Conservation (phyloP, 1,140 invertebrate species). For the Drosophila ogumai region DNA sequence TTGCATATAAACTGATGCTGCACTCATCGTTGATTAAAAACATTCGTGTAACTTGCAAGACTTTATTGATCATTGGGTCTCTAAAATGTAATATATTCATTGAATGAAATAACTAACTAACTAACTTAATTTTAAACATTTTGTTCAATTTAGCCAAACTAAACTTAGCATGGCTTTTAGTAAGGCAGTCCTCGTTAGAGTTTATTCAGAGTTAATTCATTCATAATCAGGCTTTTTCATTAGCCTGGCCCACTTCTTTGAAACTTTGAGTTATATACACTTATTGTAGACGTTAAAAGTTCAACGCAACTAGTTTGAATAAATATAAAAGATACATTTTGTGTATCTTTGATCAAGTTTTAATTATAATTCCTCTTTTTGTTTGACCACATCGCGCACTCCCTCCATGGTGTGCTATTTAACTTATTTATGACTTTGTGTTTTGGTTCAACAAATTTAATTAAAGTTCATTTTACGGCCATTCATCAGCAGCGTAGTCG, state of each 20-base stretch:
- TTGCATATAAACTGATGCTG: neutral
- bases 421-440: constrained; percentile 66
- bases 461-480: constrained; percentile 67
- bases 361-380: constrained; percentile 58
- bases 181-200: neutral
- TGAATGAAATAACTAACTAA: neutral
- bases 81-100: neutral
- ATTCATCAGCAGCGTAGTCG: constrained; percentile 48
- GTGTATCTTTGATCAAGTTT: constrained; percentile 49
- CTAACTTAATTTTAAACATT: neutral
- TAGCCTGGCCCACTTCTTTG: neutral
- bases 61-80: too few relatives aligned
- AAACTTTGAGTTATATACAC: neutral
- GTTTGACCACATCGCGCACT: constrained; percentile 39
- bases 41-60: too few relatives aligned
- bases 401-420: constrained; percentile 28
- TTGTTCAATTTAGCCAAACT: neutral
- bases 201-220: constrained; percentile 4
- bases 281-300: neutral
- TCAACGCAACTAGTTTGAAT: constrained; percentile 10
- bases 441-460: constrained; percentile 62
- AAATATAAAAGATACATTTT: constrained; percentile 9
- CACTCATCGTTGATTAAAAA: neutral
- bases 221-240: neutral
- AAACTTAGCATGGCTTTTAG: neutral